Conservation (phyloP, 23 tunicate genomes). For the Trididemnum clinides region DNA sequence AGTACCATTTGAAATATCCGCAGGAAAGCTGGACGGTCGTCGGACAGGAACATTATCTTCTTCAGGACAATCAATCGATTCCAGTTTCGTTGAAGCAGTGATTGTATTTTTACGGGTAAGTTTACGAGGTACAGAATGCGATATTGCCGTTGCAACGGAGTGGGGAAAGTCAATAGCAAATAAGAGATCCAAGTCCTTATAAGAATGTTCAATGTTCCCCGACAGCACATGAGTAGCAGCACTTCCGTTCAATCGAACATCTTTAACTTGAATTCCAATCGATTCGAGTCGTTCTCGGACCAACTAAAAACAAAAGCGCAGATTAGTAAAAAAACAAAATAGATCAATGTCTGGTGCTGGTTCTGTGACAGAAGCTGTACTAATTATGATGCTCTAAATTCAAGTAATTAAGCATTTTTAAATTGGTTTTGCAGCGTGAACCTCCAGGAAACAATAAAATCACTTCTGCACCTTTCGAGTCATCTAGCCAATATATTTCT, state of each 20-base stretch:
- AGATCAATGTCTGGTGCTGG: too few relatives aligned
- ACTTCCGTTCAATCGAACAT: conserved; percentile 93
- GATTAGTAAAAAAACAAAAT: too few relatives aligned
- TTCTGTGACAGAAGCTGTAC: too few relatives aligned
- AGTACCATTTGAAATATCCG: neutral
- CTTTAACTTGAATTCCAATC: conserved; percentile 64
- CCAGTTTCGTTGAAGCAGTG: neutral
- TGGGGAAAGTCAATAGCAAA: conserved; percentile 74
- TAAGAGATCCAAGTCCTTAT: conserved; percentile 94
- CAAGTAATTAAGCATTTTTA: too few relatives aligned
- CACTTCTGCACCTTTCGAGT: too few relatives aligned
- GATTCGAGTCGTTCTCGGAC: conserved; percentile 67
- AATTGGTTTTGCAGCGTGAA: too few relatives aligned
- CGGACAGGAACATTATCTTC: neutral
- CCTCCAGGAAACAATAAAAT: too few relatives aligned
- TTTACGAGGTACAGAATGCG: neutral
- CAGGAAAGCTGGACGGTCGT: conserved; percentile 40
- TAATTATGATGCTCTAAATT: too few relatives aligned
- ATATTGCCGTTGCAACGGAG: neutral
- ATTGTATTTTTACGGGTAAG: neutral
- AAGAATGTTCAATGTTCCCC: conserved; percentile 46
- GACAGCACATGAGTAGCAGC: conserved; percentile 97
- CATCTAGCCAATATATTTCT: too few relatives aligned
- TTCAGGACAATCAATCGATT: too few relatives aligned
- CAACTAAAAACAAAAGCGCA: conserved; percentile 59